Evolutionary conservation across 2,113 vertebrate genomes (phyloP), one percentile per base, ranked within the genome.

Genomic region (Hypanus sabinus): DNA sequence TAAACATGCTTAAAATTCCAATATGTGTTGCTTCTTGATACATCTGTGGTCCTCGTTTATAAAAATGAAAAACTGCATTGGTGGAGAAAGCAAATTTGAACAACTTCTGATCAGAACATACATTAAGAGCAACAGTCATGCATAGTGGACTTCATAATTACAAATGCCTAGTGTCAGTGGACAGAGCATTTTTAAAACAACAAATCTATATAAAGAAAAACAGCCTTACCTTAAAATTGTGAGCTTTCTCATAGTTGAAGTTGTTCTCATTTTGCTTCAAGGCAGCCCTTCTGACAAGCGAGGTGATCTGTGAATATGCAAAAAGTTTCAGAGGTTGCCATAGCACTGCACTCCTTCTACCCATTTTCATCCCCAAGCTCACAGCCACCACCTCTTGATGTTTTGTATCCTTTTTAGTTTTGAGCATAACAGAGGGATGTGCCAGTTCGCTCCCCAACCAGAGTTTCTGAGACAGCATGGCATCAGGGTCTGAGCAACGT

Each of bases 241-340:
- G 99, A 94, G 98, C 97, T 97, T 99, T 99, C 96, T 99, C 98
- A 75, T 99, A 99, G 96, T 97, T 98, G 97, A 97, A 98, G 94
- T 98, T 97, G 96, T 98, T 99, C 97, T 99, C 98, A 0, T 97
- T 97, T 94, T 99, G 98, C 75, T 97, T 98, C 96, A 99, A 96
- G 94, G 98, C 97, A 80, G 97, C 97, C 95, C 97, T 97, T 95
- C 98, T 97, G 95, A 98, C 98, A 97, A 98, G 97, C 91, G 98
- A 99, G 38, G 98, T 97, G 96, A 99, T 98, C 98, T 99, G 98
- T 60, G 98, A 97, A 98, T 98, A 99, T 96, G 98, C 97, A 97
- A 99, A 98, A 95, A 99, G 97, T 97, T 98, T 99, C 96, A 99
- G 97, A 95, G 99, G 98, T 95, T 99, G 98, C 98, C 98, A 99